phyloP scores from a whole-genome alignment of 1,140 invertebrate genomes.

The Drosophila lacertosa region DNA sequence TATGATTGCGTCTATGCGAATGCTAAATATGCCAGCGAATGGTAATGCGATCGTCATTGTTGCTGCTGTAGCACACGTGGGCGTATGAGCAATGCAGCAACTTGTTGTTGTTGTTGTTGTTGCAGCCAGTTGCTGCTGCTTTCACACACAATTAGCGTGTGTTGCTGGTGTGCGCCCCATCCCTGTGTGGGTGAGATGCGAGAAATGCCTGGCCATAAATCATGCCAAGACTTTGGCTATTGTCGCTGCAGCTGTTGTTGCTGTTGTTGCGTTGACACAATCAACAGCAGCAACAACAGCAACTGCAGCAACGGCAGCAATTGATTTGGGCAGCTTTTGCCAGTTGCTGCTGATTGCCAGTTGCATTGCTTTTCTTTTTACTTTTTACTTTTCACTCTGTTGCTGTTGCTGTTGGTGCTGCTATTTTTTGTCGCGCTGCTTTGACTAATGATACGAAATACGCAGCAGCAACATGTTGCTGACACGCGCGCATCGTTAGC shows the following conservation, averaged over 20 bases:
- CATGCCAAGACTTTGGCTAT: conserved; percentile 71
- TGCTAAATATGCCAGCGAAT: conserved; percentile 79
- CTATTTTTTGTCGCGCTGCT: conserved; percentile 33
- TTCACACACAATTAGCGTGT: conserved; percentile 80
- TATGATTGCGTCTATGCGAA: conserved; percentile 79
- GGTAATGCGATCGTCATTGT: conserved; percentile 59
- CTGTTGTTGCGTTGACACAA: conserved; percentile 56
- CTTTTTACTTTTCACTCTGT: conserved; percentile 8
- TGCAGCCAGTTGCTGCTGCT: conserved; percentile 58
- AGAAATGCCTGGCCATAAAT: conserved; percentile 76
- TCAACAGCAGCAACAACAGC: conserved; percentile 57
- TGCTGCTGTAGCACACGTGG: conserved; percentile 56
- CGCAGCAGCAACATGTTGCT: conserved; percentile 60
- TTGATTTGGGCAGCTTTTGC: conserved; percentile 66
- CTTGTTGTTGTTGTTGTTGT: conserved; percentile 33
- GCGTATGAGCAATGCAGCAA: conserved; percentile 66
- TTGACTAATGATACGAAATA: conserved; percentile 81
- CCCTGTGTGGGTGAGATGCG: conserved; percentile 65
- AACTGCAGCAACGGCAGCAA: conserved; percentile 46
- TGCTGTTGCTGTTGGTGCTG: too few relatives aligned
- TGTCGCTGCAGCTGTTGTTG: conserved; percentile 45
- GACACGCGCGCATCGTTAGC: conserved; percentile 80
- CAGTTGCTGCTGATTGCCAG: conserved; percentile 73
- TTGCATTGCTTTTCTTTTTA: conserved; percentile 53
- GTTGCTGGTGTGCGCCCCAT: conserved; percentile 46